Percentiles rank a stretch among this genome's conserved stretches.
These are phyloP conservation scores for Turritopsis dohrnii DNA, from an alignment of 30 jellyfish, hydroid and myxozoan species.

Conservation along the genomic window DNA sequence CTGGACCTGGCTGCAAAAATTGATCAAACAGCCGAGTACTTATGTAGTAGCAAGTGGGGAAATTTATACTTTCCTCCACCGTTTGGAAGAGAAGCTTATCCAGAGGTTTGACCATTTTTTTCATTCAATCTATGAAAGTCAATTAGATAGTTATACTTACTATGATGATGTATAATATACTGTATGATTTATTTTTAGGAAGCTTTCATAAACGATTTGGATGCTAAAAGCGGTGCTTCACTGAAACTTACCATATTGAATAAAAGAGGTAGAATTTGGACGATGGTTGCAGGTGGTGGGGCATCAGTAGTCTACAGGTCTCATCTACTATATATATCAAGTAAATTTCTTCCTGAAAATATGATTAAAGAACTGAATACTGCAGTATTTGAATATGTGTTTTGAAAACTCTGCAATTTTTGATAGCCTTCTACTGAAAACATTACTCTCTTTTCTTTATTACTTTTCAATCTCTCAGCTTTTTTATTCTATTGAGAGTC, in stretches of 20 bases:
- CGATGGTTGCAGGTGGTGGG: conserved; percentile 98
- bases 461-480: too few species aligned
- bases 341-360: too few species aligned
- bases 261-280: conserved; percentile 77
- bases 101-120: conserved; percentile 44
- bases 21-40: conserved; percentile 83
- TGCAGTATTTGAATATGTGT: too few species aligned
- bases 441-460: too few species aligned
- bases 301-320: conserved; percentile 92
- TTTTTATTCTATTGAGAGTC: too few species aligned
- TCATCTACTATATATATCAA: too few species aligned
- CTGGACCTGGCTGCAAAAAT: conserved; percentile 91
- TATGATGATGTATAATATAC: too few species aligned
- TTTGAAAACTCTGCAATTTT: too few species aligned
- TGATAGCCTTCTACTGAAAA: too few species aligned
- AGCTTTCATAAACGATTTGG: conserved; percentile 75
- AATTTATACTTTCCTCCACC: conserved; percentile 73
- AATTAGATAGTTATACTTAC: too few species aligned
- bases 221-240: conserved; percentile 91
- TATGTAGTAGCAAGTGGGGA: conserved; percentile 89
- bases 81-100: conserved; percentile 87
- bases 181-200: conserved; percentile 29
- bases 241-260: conserved; percentile 65
- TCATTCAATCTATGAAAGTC: background rate
- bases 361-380: too few species aligned